Evolutionary conservation across 1,140 invertebrate species (phyloP).

Genomic region (Lepidurus apus): DNA sequence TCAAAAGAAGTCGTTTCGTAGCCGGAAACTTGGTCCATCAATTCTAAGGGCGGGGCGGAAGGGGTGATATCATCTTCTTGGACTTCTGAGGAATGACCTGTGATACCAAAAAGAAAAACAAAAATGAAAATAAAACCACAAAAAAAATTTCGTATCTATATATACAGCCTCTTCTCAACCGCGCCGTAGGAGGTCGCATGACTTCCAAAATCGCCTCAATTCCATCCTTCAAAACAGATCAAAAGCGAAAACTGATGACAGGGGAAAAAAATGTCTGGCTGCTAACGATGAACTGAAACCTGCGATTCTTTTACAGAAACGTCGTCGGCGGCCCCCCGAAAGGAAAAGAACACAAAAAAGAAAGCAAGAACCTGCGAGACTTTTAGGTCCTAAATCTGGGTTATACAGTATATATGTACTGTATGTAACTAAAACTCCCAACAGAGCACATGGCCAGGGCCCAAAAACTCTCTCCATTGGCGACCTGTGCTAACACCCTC

Average conservation of each 20-base stretch:
- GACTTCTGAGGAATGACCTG: conserved; percentile 44
- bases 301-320: no score
- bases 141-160: neutral
- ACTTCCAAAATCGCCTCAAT: neutral
- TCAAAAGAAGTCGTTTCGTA: conserved; percentile 51
- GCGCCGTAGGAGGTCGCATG: neutral
- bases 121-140: conserved; percentile 12
- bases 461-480: no score
- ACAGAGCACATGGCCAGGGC: no score
- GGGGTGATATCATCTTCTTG: conserved; percentile 46
- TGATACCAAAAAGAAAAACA: conserved; percentile 24
- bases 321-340: no score
- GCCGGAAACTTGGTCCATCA: conserved; percentile 48
- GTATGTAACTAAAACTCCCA: no score
- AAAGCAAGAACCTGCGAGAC: no score
- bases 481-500: neutral
- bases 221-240: neutral
- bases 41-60: conserved; percentile 49
- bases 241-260: neutral
- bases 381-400: no score
- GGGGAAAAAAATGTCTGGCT: neutral
- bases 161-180: neutral
- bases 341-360: no score
- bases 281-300: no score
- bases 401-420: no score